Percentiles rank a stretch among this genome's conserved stretches.
phyloP scores from a whole-genome alignment of 2,797 vertebrate species.

The Melanotaenia pygmaea region DNA sequence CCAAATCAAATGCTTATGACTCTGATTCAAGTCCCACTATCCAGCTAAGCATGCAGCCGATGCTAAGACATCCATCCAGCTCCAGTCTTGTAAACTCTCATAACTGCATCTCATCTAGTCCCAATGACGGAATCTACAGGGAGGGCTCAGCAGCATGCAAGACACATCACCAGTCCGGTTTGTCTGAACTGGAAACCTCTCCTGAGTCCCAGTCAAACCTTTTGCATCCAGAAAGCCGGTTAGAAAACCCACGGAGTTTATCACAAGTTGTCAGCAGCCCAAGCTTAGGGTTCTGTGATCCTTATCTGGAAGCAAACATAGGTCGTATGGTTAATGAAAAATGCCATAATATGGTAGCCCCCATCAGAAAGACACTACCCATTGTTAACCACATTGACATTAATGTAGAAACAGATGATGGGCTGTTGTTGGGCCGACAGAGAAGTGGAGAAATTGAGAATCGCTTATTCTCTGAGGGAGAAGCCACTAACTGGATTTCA shows the following conservation, averaged over 20 bases:
- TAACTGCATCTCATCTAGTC: slow-evolving; percentile 66
- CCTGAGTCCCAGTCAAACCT: slow-evolving; percentile 57
- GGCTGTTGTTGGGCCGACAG: slow-evolving; percentile 74
- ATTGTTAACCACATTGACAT: slow-evolving; percentile 80
- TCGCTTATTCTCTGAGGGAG: slow-evolving; percentile 73
- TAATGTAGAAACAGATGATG: slow-evolving; percentile 78
- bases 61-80: slow-evolving; percentile 73
- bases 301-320: slow-evolving; percentile 79
- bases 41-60: slow-evolving; percentile 86
- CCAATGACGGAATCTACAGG: slow-evolving; percentile 51
- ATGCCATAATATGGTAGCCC: slow-evolving; percentile 73
- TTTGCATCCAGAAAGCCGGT: slow-evolving; percentile 58
- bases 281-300: slow-evolving; percentile 83
- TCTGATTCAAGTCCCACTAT: slow-evolving; percentile 83
- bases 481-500: slow-evolving; percentile 87
- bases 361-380: slow-evolving; percentile 77
- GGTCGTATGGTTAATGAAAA: slow-evolving; percentile 61
- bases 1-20: slow-evolving; percentile 70
- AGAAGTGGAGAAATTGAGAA: slow-evolving; percentile 59
- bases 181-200: slow-evolving; percentile 51
- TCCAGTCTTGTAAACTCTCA: slow-evolving; percentile 66
- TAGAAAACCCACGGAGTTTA: slow-evolving; percentile 80
- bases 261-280: slow-evolving; percentile 82
- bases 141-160: slow-evolving; percentile 68
- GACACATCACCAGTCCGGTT: slow-evolving; percentile 49